A percentile compares a stretch with the other conserved stretches of the same genome.
These are phyloP conservation scores for Macrotis lagotis DNA, from an alignment of 2,113 vertebrate species.

Conservation along the genomic window DNA sequence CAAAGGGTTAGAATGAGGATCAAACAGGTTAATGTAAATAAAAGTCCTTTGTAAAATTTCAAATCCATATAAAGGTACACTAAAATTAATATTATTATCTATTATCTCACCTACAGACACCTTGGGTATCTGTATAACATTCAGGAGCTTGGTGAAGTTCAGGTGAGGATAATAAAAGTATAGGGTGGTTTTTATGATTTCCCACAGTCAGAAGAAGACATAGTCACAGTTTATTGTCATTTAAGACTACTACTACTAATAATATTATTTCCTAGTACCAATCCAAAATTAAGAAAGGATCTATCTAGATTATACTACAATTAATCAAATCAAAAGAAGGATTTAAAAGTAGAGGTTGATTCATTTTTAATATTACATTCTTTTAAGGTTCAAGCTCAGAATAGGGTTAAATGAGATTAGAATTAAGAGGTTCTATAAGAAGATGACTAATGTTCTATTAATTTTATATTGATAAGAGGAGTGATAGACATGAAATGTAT, in stretches of 20 bases:
- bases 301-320: background rate
- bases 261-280: background rate
- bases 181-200: background rate
- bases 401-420: background rate
- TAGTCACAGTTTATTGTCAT: background rate
- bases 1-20: background rate
- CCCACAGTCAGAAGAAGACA: background rate
- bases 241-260: background rate
- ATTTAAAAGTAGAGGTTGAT: background rate
- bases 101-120: background rate
- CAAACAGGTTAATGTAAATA: background rate
- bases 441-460: background rate
- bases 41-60: background rate
- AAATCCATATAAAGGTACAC: background rate
- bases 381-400: background rate
- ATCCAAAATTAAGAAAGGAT: background rate
- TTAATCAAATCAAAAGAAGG: background rate
- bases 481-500: background rate
- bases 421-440: background rate
- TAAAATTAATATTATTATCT: background rate
- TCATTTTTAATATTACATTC: background rate
- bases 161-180: background rate
- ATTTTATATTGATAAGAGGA: background rate
- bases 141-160: background rate
- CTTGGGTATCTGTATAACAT: background rate